Evolutionary conservation across 2,888 invertebrate species (phyloP).

Genomic region (Yponomeuta plumbellus): DNA sequence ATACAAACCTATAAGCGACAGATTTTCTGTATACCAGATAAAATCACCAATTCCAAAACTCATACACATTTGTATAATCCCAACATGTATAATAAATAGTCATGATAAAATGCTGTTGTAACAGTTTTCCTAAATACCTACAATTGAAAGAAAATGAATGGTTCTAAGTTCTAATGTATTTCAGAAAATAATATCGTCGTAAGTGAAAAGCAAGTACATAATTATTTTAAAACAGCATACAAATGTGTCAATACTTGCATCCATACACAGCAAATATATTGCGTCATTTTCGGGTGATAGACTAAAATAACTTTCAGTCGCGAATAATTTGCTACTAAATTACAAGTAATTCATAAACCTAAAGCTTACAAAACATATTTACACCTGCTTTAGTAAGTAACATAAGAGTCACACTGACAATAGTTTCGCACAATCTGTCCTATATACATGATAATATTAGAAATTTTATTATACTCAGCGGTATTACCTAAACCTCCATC

Average conservation of each 20-base stretch:
- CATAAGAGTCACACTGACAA: conserved; percentile 46
- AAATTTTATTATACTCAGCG: conserved; percentile 26
- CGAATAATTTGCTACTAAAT: conserved; percentile 53
- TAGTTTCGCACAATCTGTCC: conserved; percentile 52
- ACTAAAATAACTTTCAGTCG: conserved; percentile 44
- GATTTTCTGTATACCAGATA: conserved; percentile 6
- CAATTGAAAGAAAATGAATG: not conserved
- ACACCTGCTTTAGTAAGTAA: conserved; percentile 55
- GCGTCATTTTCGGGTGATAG: conserved; percentile 27
- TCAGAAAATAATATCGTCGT: too few species aligned
- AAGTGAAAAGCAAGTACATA: too few species aligned
- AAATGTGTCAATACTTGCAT: not conserved
- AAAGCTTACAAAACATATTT: conserved; percentile 69
- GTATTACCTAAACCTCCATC: not conserved
- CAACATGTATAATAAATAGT: not conserved
- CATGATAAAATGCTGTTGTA: not conserved
- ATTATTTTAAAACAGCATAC: not conserved
- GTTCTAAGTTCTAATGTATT: too few species aligned
- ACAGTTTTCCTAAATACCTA: not conserved
- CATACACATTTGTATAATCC: not conserved
- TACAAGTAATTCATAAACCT: conserved; percentile 42
- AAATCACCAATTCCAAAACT: conserved; percentile 4
- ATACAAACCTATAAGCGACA: not conserved
- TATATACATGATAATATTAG: conserved; percentile 49
- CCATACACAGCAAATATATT: not conserved